Evolutionary conservation across 2,888 invertebrate genomes (phyloP).

Genomic region (Rhynchonema sp.): DNA sequence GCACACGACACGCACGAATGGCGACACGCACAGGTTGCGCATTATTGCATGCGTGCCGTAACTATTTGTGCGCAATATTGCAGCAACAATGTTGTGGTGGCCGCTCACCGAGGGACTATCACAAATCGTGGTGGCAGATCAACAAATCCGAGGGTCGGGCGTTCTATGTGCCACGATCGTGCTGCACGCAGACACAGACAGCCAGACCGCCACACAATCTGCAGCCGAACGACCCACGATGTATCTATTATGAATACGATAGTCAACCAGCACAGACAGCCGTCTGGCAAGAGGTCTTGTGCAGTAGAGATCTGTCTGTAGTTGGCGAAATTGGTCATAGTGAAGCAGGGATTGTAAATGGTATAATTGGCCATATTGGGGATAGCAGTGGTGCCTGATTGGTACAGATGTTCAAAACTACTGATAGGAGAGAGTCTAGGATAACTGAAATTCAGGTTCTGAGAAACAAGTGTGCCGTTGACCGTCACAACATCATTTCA

Average conservation of each 20-base stretch:
- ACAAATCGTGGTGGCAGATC: conserved; percentile 1
- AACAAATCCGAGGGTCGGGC: neutral
- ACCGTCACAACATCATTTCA: no score
- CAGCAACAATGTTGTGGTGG: neutral
- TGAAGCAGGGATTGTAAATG: no score
- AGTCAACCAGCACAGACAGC: neutral
- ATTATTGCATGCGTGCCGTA: neutral
- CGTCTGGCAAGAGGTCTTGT: neutral
- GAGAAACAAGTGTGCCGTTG: no score
- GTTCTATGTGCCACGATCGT: neutral
- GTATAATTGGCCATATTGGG: no score
- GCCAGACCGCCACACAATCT: neutral
- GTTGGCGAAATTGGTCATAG: neutral
- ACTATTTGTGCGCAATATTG: neutral
- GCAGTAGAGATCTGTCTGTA: neutral
- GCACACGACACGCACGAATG: neutral
- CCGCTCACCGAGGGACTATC: neutral
- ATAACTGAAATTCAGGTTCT: no score
- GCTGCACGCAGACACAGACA: neutral
- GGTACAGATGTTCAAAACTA: no score
- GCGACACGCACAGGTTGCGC: neutral
- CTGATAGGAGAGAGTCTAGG: no score
- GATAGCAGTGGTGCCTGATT: no score
- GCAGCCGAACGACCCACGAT: neutral
- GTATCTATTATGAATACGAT: neutral